Percentiles rank a stretch among this genome's conserved stretches.
phyloP scores from a whole-genome alignment of 2,888 invertebrate species.

The Xestoiulus laeticollis region DNA sequence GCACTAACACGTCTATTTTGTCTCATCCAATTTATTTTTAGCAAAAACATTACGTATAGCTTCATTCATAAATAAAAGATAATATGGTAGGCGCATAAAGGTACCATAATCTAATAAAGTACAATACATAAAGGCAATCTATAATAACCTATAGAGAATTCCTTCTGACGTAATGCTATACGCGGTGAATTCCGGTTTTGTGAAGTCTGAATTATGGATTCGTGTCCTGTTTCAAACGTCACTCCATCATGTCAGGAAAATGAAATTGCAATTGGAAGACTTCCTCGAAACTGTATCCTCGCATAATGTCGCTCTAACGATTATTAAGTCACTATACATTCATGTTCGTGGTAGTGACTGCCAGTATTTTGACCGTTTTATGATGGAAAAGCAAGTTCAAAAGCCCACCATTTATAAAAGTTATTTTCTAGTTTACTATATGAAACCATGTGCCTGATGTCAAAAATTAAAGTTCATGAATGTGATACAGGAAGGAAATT shows the following conservation, averaged over 20 bases:
- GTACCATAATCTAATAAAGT: too few species aligned
- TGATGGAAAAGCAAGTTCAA: background rate
- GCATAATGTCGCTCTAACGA: background rate
- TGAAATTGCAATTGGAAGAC: slow-evolving; percentile 15
- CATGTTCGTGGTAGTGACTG: background rate
- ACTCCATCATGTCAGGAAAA: background rate
- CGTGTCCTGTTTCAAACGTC: background rate
- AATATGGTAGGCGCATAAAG: too few species aligned
- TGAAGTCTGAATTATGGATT: background rate
- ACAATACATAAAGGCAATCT: too few species aligned
- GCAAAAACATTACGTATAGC: too few species aligned
- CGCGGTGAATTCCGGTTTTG: background rate
- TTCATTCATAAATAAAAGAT: too few species aligned
- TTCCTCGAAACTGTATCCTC: background rate
- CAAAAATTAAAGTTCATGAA: background rate
- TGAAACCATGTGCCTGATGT: too few species aligned
- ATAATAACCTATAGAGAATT: background rate
- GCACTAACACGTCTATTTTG: too few species aligned
- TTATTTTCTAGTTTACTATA: background rate
- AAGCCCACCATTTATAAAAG: background rate
- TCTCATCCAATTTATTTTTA: too few species aligned
- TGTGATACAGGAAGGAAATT: background rate
- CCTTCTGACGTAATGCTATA: background rate
- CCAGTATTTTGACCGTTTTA: background rate
- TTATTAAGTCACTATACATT: background rate